Evolutionary conservation across 2,113 vertebrate genomes (phyloP).

Genomic region (Poecile atricapillus): DNA sequence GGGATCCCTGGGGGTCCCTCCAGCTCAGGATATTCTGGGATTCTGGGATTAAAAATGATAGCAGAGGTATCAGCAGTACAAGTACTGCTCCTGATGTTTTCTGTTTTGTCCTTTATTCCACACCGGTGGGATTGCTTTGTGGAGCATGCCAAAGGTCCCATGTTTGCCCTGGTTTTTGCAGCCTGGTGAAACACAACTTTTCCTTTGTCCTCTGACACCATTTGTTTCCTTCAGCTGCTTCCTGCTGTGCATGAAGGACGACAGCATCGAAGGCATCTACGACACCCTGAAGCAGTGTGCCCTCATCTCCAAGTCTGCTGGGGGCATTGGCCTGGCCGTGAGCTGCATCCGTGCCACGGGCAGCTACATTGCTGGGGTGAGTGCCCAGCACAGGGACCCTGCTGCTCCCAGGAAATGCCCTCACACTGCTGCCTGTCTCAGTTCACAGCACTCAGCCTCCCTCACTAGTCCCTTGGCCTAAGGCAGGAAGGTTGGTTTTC

Average conservation of each 20-base stretch:
- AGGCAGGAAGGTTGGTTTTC: neutral
- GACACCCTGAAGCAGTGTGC: constrained; percentile 96
- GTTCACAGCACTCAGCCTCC: neutral
- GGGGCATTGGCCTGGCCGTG: constrained; percentile 92
- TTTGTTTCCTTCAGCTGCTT: constrained; percentile 80
- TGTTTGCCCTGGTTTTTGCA: neutral
- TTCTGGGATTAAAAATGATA: rapidly evolving
- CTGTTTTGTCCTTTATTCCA: neutral
- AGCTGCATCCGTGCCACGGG: constrained; percentile 95
- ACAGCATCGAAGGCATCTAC: constrained; percentile 97
- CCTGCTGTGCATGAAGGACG: constrained; percentile 93
- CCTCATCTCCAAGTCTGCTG: constrained; percentile 94
- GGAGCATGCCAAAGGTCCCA: rapidly evolving
- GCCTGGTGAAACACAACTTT: neutral
- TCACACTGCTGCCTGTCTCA: rapidly evolving
- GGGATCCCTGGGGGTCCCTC: neutral
- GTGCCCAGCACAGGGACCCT: neutral
- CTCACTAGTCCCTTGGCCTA: neutral
- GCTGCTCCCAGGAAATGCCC: neutral
- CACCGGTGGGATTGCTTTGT: neutral
- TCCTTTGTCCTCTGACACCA: neutral
- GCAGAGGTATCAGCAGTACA: neutral
- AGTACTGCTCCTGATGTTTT: rapidly evolving
- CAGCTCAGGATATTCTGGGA: rapidly evolving
- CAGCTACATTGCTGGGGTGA: constrained; percentile 96